Evolutionary conservation across 2,888 invertebrate genomes (phyloP).

Genomic region (Acheta domesticus): DNA sequence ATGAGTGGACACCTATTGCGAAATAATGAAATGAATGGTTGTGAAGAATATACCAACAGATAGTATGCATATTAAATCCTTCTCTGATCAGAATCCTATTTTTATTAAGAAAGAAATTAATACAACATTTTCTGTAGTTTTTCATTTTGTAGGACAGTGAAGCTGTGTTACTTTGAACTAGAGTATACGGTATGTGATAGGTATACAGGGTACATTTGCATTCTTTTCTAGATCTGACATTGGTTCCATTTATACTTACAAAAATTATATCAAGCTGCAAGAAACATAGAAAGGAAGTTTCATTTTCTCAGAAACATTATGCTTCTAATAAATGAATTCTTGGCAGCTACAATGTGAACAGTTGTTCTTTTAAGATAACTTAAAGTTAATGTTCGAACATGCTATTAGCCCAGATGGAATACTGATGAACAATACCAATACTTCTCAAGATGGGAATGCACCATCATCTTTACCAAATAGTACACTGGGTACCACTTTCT

Average conservation of each 20-base stretch:
- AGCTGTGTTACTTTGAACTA: constrained; percentile 12
- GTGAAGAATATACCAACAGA: neutral
- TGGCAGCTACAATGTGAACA: neutral
- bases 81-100: constrained; percentile 18
- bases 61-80: neutral
- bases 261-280: constrained; percentile 20
- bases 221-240: constrained; percentile 22
- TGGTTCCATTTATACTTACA: constrained; percentile 22
- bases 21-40: constrained; percentile 4
- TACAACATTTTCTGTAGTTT: neutral
- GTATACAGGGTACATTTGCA: constrained; percentile 30
- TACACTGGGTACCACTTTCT: too few relatives aligned
- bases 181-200: constrained; percentile 24
- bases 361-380: too few relatives aligned
- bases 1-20: constrained; percentile 9
- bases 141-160: neutral
- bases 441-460: too few relatives aligned
- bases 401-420: too few relatives aligned
- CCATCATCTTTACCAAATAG: too few relatives aligned
- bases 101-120: neutral
- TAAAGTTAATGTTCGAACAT: too few relatives aligned
- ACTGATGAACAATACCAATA: too few relatives aligned
- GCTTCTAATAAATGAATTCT: neutral
- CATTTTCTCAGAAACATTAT: neutral
- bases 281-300: constrained; percentile 19